These are phyloP conservation scores for Cyclargus thomasi DNA, from an alignment of 1,140 invertebrate species.

Conservation along the genomic window DNA sequence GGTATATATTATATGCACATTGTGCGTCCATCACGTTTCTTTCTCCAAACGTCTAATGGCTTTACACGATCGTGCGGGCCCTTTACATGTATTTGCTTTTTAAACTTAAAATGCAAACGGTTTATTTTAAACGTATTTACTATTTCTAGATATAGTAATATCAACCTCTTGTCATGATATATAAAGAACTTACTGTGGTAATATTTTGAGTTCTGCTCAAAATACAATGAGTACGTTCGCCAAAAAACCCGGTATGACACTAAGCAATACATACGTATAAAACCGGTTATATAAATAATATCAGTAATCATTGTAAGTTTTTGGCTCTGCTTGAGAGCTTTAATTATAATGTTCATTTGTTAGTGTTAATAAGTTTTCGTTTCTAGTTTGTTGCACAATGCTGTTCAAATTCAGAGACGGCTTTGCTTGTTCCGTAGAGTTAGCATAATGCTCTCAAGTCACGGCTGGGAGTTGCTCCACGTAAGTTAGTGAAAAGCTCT, in stretches of 20 bases:
- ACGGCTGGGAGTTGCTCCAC: not conserved
- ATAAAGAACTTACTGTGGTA: not conserved
- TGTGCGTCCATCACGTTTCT: not conserved
- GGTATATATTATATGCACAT: not conserved
- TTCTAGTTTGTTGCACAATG: not conserved
- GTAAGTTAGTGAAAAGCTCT: not conserved
- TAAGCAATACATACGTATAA: no score
- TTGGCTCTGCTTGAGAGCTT: not conserved
- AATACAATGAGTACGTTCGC: no score
- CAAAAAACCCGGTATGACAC: no score
- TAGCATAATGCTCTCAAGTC: not conserved
- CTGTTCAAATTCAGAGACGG: not conserved
- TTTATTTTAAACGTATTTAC: conserved; percentile 16
- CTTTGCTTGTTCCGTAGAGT: not conserved
- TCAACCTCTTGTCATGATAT: no score
- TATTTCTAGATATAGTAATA: conserved; percentile 4
- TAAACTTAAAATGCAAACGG: conserved; percentile 31
- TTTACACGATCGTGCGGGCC: conserved; percentile 24
- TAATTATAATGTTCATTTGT: not conserved
- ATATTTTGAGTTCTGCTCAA: not conserved
- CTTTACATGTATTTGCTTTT: conserved; percentile 32
- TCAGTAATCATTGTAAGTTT: not conserved
- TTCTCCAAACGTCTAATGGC: not conserved
- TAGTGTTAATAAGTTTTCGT: not conserved
- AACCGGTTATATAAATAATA: no score